Evolutionary conservation across 2,888 invertebrate genomes (phyloP), one percentile per base, ranked within the genome.

Genomic region (Melangyna quadrimaculata): DNA sequence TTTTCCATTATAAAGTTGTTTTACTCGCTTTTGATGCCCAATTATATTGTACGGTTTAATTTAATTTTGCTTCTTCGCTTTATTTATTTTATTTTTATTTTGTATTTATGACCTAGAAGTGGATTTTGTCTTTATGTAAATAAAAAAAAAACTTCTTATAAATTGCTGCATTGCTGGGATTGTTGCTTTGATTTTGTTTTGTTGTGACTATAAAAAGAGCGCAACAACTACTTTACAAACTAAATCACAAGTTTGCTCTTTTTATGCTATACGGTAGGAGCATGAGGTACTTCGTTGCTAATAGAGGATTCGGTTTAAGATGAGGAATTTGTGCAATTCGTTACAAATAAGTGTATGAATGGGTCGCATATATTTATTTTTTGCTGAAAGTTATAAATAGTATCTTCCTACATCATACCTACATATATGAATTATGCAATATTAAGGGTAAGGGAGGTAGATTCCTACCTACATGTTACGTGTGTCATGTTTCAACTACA

Each of bases 21-120:
- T 37, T 63, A 40, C 70, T 45, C 22, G 75, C 78, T 81, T 69
- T 81, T 81, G 81, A 78, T 69, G 86, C 57, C 81, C 86, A 86
- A 86, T 86, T 86, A 78, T 77, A 73, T 63, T 81, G 86, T 86
- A 77, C 75, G 70, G 63, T 73, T 81, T 86, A 86, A 86, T 86
- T 86, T 77, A 86, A 86, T 81, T 74, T 73, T 73, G 55, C 63
- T 63, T 78, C 74, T 69, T 37, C 73, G 70, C 71, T 65, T 81
- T 78, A 69, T 81, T 77, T 84, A 22, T 70, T 74, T 79, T 74
- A 65, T 79, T 77, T 86, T 80, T 61, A 69, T 75, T 80, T 48
- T 19, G 6, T 55, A 37, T 40, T 70, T 53, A 77, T 80, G 72
- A 77, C 65, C 59, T 55, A 80, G 72, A 84, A 84, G 84, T 84